Base-by-base conservation (phyloP, 2,888 invertebrate species). In the Ectemnius cavifrons region DNA sequence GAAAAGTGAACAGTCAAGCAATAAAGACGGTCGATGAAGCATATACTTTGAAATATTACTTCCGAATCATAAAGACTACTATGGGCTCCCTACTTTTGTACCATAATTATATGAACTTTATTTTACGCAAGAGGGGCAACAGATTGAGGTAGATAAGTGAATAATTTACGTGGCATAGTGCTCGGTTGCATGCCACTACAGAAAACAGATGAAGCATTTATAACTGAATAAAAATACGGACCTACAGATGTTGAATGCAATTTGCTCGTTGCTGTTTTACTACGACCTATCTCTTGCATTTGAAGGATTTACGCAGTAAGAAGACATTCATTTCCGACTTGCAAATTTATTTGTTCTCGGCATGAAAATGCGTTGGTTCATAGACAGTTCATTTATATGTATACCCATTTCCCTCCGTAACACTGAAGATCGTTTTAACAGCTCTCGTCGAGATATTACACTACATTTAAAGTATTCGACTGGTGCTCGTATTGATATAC, bases 271-370 rank as follows among this genome's bases (percentile, higher is more conserved):
- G n/a, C 52, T 16, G 1, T 52, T 52, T 52, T 16, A 52, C 52
- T 52, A 16, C 4, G 13, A 14, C 37, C 37, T 37, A 37, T 11
- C 37, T 11, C 37, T 11, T 0, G 11, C 37, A 37, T 37, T 37
- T 1, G 37, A 37, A 37, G 37, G 37, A 37, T 37, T 37, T 11
- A 37, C 5, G 8, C 8, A 37, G 37, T 37, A 37, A 37, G 1
- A 37, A 37, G 37, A 62, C 47, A 8, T 56, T 45, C 18, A 63
- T 57, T 71, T 80, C 73, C 79, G 83, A 81, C 78, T 83, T 83
- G 84, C 80, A 83, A 83, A 83, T 83, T 83, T 83, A 83, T 83
- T 83, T 81, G 76, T 83, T 78, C 70, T 83, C 79, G 84, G 76
- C 84, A 83, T 83, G 83, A 81, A 83, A 83, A 83, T 78, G 81